These are phyloP conservation scores for Ciconia nigra DNA, from an alignment of 2,797 vertebrate genomes.

Conservation along the genomic window DNA sequence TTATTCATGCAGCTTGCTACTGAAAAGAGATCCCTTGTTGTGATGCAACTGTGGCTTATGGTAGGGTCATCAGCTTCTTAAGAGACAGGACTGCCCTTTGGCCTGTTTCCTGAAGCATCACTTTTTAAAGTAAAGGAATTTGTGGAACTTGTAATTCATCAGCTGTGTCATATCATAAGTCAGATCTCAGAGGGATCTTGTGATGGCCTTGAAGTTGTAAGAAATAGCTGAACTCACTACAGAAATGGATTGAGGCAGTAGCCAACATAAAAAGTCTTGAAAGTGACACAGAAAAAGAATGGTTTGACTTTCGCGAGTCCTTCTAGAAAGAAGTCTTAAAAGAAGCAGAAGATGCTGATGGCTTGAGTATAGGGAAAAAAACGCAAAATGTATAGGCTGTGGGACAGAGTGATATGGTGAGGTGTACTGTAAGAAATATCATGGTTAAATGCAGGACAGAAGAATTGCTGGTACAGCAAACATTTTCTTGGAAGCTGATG, in stretches of 20 bases:
- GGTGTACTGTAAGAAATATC: background rate
- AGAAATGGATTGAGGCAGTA: background rate
- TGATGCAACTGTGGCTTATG: background rate
- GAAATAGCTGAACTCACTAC: background rate
- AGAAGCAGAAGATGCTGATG: background rate
- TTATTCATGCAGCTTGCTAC: background rate
- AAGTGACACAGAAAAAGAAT: background rate
- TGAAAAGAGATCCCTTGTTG: background rate
- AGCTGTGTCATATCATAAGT: background rate
- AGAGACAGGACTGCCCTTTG: background rate
- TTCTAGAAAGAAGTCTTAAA: background rate
- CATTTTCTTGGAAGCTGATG: conserved; percentile 15
- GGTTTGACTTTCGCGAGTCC: background rate
- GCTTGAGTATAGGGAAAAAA: background rate
- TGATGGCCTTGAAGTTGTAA: background rate
- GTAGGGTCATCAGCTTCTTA: background rate
- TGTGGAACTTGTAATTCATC: background rate
- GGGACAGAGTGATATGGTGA: background rate
- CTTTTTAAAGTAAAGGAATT: background rate
- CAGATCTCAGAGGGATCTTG: background rate
- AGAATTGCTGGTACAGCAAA: background rate
- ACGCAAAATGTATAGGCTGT: background rate
- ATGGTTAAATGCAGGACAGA: background rate
- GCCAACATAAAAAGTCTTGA: background rate
- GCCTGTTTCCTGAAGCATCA: background rate